Percentiles rank a stretch among this genome's conserved stretches.
These are phyloP conservation scores for Perizoma flavofasciatum DNA, from an alignment of 2,888 invertebrate species.

Conservation along the genomic window DNA sequence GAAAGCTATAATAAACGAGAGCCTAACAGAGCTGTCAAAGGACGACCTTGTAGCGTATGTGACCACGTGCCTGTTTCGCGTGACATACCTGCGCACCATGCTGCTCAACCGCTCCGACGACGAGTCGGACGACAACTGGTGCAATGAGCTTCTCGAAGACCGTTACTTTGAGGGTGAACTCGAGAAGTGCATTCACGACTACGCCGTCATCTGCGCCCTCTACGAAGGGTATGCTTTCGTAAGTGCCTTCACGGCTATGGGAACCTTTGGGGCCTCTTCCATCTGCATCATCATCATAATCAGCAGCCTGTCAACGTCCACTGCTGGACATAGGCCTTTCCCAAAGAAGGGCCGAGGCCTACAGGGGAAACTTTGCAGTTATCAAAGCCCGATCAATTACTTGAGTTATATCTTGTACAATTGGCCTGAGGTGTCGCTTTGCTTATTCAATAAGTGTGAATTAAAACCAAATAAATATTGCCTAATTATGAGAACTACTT, in stretches of 20 bases:
- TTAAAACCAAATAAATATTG: no score
- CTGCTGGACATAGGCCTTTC: background rate
- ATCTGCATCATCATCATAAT: no score
- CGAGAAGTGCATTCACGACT: slow-evolving; percentile 48
- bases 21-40: slow-evolving; percentile 41
- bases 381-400: no score
- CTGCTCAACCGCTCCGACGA: slow-evolving; percentile 42
- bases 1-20: slow-evolving; percentile 37
- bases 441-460: no score
- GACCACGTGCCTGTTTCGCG: slow-evolving; percentile 48
- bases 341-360: no score
- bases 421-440: no score
- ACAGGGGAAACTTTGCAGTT: no score
- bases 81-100: slow-evolving; percentile 47
- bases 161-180: slow-evolving; percentile 43
- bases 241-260: slow-evolving; percentile 54
- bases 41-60: slow-evolving; percentile 43
- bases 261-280: no score
- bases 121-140: slow-evolving; percentile 36
- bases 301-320: no score
- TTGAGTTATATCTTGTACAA: no score
- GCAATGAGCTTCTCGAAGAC: slow-evolving; percentile 42
- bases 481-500: no score
- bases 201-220: slow-evolving; percentile 50
- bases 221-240: slow-evolving; percentile 63